These are phyloP conservation scores for Coelogynopora nodosa DNA, from an alignment of 2,888 invertebrate genomes.

Conservation along the genomic window DNA sequence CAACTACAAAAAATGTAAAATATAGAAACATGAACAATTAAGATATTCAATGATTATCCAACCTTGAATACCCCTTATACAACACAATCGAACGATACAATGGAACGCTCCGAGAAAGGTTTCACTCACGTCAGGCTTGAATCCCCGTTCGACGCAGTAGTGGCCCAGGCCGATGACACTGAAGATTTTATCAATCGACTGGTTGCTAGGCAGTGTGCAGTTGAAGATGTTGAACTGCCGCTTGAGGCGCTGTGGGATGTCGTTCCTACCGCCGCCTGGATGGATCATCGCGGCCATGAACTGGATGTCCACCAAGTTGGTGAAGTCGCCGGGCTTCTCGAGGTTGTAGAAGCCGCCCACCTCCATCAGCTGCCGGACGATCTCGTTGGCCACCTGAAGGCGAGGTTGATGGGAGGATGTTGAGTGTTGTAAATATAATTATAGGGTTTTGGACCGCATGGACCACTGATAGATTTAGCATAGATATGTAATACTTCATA, in stretches of 20 bases:
- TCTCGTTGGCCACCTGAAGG: slow-evolving; percentile 68
- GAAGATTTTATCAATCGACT: slow-evolving; percentile 88
- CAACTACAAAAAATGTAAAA: too few relatives aligned
- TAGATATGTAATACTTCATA: too few relatives aligned
- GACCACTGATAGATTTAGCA: background rate
- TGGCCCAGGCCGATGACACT: slow-evolving; percentile 84
- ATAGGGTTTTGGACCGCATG: background rate
- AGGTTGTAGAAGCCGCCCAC: slow-evolving; percentile 95
- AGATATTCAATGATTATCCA: too few relatives aligned
- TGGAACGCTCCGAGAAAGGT: too few relatives aligned
- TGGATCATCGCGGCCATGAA: slow-evolving; percentile 91
- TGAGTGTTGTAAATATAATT: slow-evolving; percentile 73
- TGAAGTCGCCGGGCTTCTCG: slow-evolving; percentile 94
- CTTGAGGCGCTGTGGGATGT: slow-evolving; percentile 86
- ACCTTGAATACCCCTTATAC: too few relatives aligned
- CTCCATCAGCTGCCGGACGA: slow-evolving; percentile 90
- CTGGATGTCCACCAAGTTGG: slow-evolving; percentile 77
- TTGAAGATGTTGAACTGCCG: slow-evolving; percentile 90
- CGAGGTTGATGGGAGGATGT: background rate
- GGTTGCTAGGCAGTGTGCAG: slow-evolving; percentile 83
- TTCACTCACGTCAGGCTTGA: slow-evolving; percentile 79
- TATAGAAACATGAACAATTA: too few relatives aligned
- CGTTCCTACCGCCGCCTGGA: slow-evolving; percentile 88
- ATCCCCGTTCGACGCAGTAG: slow-evolving; percentile 80
- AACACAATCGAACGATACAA: too few relatives aligned